Base-by-base conservation (phyloP, 30 jellyfish, hydroid and myxozoan genomes). In the Hydractinia symbiolongicarpus region DNA sequence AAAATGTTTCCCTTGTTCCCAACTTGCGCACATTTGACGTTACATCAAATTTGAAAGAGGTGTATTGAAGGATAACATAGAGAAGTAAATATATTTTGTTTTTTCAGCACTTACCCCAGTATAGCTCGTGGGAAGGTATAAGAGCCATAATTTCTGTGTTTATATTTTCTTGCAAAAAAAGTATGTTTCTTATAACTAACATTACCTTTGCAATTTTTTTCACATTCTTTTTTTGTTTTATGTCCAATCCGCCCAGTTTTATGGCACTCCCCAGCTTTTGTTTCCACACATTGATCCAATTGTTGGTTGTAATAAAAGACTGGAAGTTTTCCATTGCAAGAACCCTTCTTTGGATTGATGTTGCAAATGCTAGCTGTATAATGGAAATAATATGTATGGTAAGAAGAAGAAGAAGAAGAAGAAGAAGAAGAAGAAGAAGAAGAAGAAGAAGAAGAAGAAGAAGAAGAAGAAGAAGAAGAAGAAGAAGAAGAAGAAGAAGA, bases 161-260 rank as follows among this genome's bases (percentile, higher is more conserved):
- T 30, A 30, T 30, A 30, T 30, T 30, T 30, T 30, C 44, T 30
- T 30, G 44, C 44, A 30, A 30, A 30, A 0, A 30, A 30, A 2
- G 44, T 30, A 30, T 30, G 44, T 30, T 1, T 30, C 44, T 30
- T 30, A 30, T n/a, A 30, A 30, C 44, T 30, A 30, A 30, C 1
- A 7, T 1, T 64, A 84, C 93, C 77, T 76, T 20, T 16, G 73
- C 93, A 84, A 14, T 78, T 68, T 66, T 77, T 55, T 15, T 84
- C 44, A 54, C 93, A 84, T 50, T 61, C 60, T 54, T 84, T 73
- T 49, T 50, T 13, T 0, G 79, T 50, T 50, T 55, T 61, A 58
- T 75, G 77, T 5, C 93, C 93, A 84, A 75, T 68, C 93, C 93
- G 77, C 13, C 87, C 93, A 78, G 87, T 84, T 16, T 52, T 53